Evolutionary conservation across 2,113 vertebrate genomes (phyloP).

Genomic region (Semicossyphus pulcher): DNA sequence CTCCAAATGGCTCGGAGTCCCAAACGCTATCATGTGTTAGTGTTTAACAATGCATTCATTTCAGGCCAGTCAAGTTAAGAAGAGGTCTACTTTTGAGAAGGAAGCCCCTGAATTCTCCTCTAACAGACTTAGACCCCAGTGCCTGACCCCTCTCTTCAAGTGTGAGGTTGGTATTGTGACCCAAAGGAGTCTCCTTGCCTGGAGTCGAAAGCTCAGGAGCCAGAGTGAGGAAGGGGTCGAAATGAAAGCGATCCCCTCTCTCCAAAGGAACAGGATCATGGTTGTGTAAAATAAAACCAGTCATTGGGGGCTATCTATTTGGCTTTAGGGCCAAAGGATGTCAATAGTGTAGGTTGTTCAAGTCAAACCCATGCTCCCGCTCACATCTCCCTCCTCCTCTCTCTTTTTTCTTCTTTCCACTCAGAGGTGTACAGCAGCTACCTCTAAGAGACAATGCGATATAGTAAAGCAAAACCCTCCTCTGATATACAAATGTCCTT

Average conservation of each 20-base stretch:
- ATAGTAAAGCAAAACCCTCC: slow-evolving; percentile 26
- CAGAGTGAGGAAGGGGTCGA: slow-evolving; percentile 69
- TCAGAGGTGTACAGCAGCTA: slow-evolving; percentile 41
- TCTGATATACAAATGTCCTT: slow-evolving; percentile 67
- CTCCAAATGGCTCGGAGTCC: slow-evolving; percentile 71
- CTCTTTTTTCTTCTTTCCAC: slow-evolving; percentile 1
- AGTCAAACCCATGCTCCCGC: slow-evolving; percentile 39
- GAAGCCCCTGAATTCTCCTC: slow-evolving; percentile 23
- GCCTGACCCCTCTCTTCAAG: slow-evolving; percentile 69
- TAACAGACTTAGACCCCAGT: slow-evolving; percentile 61
- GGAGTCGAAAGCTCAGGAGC: slow-evolving; percentile 76
- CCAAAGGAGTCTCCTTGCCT: slow-evolving; percentile 68
- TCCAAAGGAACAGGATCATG: slow-evolving; percentile 72
- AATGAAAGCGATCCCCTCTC: slow-evolving; percentile 76
- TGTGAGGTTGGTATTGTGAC: slow-evolving; percentile 72
- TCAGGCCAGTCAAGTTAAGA: slow-evolving; percentile 60
- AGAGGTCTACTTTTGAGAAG: slow-evolving; percentile 54
- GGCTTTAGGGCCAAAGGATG: slow-evolving; percentile 70
- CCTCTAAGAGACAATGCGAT: slow-evolving; percentile 51
- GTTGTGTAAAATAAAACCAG: slow-evolving; percentile 79
- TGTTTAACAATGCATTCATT: slow-evolving; percentile 80
- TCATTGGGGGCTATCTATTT: slow-evolving; percentile 68
- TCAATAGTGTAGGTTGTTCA: slow-evolving; percentile 69
- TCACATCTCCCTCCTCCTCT: background rate
- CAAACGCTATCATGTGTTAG: slow-evolving; percentile 77